These are phyloP conservation scores for Mus pahari DNA, from an alignment of 2,113 vertebrate genomes.

Conservation along the genomic window DNA sequence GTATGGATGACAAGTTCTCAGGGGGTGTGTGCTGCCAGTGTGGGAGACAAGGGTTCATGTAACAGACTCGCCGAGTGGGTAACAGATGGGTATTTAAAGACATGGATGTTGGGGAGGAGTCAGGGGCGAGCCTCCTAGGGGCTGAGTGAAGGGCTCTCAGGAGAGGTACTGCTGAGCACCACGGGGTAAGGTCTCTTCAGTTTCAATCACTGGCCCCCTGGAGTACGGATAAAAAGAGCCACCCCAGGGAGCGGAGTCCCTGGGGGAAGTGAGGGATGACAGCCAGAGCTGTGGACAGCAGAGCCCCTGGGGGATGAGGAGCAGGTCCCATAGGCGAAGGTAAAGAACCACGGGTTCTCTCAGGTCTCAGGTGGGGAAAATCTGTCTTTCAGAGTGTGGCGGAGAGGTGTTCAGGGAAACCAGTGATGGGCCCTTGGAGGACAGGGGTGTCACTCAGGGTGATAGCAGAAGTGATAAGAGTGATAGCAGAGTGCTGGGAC, in stretches of 20 bases:
- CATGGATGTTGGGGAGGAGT: not conserved
- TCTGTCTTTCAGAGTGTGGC: not conserved
- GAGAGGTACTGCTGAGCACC: not conserved
- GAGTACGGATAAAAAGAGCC: not conserved
- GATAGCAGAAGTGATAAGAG: not conserved
- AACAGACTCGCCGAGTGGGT: not conserved
- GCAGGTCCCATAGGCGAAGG: not conserved
- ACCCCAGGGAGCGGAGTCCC: not conserved
- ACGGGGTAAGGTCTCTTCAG: not conserved
- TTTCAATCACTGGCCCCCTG: not conserved
- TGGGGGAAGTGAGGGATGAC: not conserved
- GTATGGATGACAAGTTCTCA: not conserved
- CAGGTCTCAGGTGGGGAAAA: not conserved
- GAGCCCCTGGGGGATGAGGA: not conserved
- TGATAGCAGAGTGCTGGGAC: not conserved
- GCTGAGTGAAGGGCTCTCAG: not conserved
- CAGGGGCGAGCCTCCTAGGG: slow-evolving; percentile 12
- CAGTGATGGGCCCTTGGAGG: not conserved
- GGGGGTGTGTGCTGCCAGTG: not conserved
- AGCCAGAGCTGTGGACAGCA: not conserved
- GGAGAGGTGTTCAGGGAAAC: not conserved
- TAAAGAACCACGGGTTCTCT: not conserved
- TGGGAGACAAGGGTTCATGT: not conserved
- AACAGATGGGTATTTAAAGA: slow-evolving; percentile 44
- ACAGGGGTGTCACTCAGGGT: not conserved